Base-by-base conservation (phyloP, 1,140 invertebrate genomes). In the Myzus persicae region DNA sequence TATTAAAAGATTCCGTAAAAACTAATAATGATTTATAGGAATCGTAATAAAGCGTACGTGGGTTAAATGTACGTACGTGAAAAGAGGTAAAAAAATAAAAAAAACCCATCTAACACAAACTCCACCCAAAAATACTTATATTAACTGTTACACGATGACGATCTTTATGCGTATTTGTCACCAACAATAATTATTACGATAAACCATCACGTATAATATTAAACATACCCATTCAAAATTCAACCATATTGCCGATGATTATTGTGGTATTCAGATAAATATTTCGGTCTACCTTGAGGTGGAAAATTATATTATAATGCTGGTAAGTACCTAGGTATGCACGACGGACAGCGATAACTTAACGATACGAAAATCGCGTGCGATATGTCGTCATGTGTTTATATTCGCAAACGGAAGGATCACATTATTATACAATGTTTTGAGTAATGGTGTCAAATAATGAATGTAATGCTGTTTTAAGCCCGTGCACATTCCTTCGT, bases 11-110 rank as follows among this genome's bases (percentile, higher is more conserved):
- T 82, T 38, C 14, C 36, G 76, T 82, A 82, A 38, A 82, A 76
- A n/a, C 59, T 76, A 76, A 76, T 76, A 76, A 76, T 76, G 59
- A 76, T 76, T 76, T n/a, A n/a, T 76, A 36, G 59, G n/a, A 76
- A 76, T n/a, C n/a, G 14, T 76, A n/a, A 76, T n/a, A 76, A 14
- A 20, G 26, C 59, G 4, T 76, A n/a, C 4, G n/a, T 18, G 59
- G n/a, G 59, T n/a, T 76, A n/a, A n/a, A 76, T 4, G n/a, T 8
- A 18, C 31, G 31, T 76, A n/a, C 11, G 31, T 18, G 59, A 8
- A 8, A 76, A 76, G 36, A 76, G 11, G 59, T n/a, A 18, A 76
- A n/a, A 51, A 22, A 51, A 51, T 6, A 24, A n/a, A n/a, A 67
- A n/a, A n/a, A 67, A 11, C 1, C 5, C 9, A 4, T 11, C 14